Evolutionary conservation across 1,140 invertebrate genomes (phyloP), one percentile per base, ranked within the genome.

Genomic region (Oscheius sp.): DNA sequence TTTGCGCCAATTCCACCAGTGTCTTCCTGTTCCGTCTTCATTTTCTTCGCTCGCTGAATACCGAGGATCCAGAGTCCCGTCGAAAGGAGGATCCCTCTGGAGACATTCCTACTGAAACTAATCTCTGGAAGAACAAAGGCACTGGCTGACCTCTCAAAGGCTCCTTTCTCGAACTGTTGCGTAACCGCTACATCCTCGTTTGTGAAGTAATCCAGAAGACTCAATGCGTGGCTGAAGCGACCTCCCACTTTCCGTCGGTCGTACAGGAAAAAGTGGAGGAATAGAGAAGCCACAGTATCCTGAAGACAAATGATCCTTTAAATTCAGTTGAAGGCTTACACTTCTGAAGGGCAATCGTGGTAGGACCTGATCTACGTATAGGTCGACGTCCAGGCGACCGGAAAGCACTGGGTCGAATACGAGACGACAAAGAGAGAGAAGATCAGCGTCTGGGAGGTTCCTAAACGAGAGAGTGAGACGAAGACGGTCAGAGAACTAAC

Each of bases 91-190:
- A 63, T 13, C 4, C 10, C 61, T 63, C 61, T 26, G 18, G 61
- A 63, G 36, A 36, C 36, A 26, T 63, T 63, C 15, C 28, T 26
- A 63, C 61, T 63, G 61, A 63, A 63, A 63, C 26, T 13, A 23
- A 23, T 13, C 23, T n/a, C 49, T 55, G 15, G 15, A 26, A 20
- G 15, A 23, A 55, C 49, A 7, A 55, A 55, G 7, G 15, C 49
- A n/a, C n/a, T n/a, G n/a, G n/a, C n/a, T 13, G 7, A 55, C 49
- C 49, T 55, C 23, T 55, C 49, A 7, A 55, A 15, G 7, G 49
- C 49, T 20, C 7, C 4, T 23, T 23, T 7, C 7, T 55, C 49
- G 15, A 55, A 23, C 23, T 55, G 49, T 4, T 15, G 49, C 7
- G 28, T 7, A 55, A 55, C 7, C 15, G 7, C 23, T 4, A 4